Evolutionary conservation across 1,140 invertebrate species (phyloP).

Genomic region (Ostrea edulis): DNA sequence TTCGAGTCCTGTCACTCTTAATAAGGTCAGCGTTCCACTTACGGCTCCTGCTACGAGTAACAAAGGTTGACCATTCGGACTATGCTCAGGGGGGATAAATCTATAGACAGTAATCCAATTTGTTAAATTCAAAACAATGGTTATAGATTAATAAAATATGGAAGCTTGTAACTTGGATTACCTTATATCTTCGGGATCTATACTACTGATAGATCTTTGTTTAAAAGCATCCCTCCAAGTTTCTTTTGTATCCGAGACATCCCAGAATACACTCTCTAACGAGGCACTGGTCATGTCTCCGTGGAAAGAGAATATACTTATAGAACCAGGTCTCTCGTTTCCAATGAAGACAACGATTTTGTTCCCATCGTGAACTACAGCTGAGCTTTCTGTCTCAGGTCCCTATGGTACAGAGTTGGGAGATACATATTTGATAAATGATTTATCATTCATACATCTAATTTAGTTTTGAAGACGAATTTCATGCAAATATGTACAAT

Average conservation of each 20-base stretch:
- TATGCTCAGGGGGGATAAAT: background rate
- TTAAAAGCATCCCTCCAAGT: conserved; percentile 40
- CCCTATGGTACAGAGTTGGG: conserved; percentile 27
- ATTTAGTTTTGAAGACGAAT: no score
- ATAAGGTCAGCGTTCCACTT: conserved; percentile 9
- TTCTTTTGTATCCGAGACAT: conserved; percentile 8
- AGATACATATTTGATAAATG: background rate
- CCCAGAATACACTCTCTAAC: conserved; percentile 37
- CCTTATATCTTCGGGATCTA: conserved; percentile 54
- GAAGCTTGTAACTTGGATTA: background rate
- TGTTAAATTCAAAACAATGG: no score
- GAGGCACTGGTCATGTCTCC: background rate
- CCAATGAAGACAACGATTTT: conserved; percentile 47
- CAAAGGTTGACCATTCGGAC: conserved; percentile 14
- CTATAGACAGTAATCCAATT: background rate
- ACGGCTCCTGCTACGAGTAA: background rate
- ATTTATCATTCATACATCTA: no score
- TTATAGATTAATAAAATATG: no score
- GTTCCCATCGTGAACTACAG: conserved; percentile 35
- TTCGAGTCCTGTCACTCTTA: background rate
- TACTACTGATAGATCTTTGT: conserved; percentile 38
- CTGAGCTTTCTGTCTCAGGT: conserved; percentile 47
- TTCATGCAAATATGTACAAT: no score
- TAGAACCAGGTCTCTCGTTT: conserved; percentile 50
- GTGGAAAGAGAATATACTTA: conserved; percentile 45